Evolutionary conservation across 1,140 invertebrate species (phyloP), one percentile per base, ranked within the genome.

Genomic region (Drosophila nannoptera): DNA sequence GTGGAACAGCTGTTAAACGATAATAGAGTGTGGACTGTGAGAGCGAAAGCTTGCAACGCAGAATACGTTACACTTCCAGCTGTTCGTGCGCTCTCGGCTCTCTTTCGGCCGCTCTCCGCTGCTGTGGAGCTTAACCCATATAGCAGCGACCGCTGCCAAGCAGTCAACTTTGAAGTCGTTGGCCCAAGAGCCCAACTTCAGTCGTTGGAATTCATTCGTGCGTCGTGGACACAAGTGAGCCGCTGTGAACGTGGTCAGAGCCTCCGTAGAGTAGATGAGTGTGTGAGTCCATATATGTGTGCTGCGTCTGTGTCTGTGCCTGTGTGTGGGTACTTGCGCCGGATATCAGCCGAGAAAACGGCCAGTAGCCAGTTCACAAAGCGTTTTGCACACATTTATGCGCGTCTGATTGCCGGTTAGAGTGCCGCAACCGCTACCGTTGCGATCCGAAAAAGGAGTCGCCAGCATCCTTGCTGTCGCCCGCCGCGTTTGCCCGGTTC

Each of bases 141-240:
- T 56, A 45, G 40, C 12, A 33, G 29, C 12, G 32, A 40, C 29
- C 22, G 33, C 52, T 61, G 72, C 63, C 14, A 6, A 45, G 16
- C 45, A 62, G 16, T 40, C 73, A 69, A 76, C 22, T 65, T 52
- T 63, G 50, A 67, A 71, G 74, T 65, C 77, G 50, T 9, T 35
- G 49, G 58, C 14, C 49, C 50, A 70, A 87, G 67, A 29, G 31
- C 49, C 48, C 55, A 52, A 45, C 65, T 86, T 86, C 61, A 86
- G 83, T 86, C 83, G 81, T 87, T 87, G 81, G 81, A 86, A 81
- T 87, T 75, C 83, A 87, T 73, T 87, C 81, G 81, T 72, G 78
- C 82, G 83, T 64, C 83, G 78, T 83, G 78, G 82, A 71, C 80
- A 86, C 64, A 80, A 71, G 31, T 55, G 31, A 86, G 62, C 48